Conservation (phyloP, 1,140 invertebrate genomes). For the Drosophila mayri region DNA sequence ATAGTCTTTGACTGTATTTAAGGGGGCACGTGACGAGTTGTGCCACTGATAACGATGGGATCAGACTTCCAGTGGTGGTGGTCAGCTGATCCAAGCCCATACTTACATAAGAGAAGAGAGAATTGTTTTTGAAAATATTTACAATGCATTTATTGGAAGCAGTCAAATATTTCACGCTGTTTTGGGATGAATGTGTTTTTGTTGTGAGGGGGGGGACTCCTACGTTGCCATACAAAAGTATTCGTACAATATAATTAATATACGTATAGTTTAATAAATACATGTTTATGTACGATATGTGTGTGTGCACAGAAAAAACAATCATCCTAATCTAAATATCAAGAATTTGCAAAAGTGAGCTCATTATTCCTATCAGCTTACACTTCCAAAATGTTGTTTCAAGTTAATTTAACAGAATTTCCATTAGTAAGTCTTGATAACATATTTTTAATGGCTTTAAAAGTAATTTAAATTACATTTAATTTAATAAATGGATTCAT, state of each 20-base stretch:
- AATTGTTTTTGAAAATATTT: slow-evolving; percentile 48
- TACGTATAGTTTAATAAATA: slow-evolving; percentile 73
- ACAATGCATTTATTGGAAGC: slow-evolving; percentile 57
- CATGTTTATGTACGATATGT: slow-evolving; percentile 59
- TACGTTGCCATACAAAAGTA: slow-evolving; percentile 55
- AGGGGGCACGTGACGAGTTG: slow-evolving; percentile 38
- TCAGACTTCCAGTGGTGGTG: slow-evolving; percentile 2
- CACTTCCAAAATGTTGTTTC: background rate
- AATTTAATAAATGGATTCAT: too few species aligned
- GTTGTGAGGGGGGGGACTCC: slow-evolving; percentile 23
- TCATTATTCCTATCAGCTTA: background rate
- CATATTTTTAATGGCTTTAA: background rate
- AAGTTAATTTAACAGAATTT: background rate
- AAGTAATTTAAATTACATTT: too few species aligned
- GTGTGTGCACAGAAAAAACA: slow-evolving; percentile 31
- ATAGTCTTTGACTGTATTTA: slow-evolving; percentile 31
- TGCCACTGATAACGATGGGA: slow-evolving; percentile 15
- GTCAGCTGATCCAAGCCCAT: slow-evolving; percentile 42
- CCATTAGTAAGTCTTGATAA: background rate
- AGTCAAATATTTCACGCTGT: slow-evolving; percentile 45
- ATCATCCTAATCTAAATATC: background rate
- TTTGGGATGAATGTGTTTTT: slow-evolving; percentile 19
- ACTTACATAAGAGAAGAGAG: slow-evolving; percentile 39
- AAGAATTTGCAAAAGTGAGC: background rate
- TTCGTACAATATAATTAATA: slow-evolving; percentile 70